A percentile compares a stretch with the other conserved stretches of the same genome.
Conservation (phyloP, 2,797 vertebrate genomes). For the Lophura swinhoii region DNA sequence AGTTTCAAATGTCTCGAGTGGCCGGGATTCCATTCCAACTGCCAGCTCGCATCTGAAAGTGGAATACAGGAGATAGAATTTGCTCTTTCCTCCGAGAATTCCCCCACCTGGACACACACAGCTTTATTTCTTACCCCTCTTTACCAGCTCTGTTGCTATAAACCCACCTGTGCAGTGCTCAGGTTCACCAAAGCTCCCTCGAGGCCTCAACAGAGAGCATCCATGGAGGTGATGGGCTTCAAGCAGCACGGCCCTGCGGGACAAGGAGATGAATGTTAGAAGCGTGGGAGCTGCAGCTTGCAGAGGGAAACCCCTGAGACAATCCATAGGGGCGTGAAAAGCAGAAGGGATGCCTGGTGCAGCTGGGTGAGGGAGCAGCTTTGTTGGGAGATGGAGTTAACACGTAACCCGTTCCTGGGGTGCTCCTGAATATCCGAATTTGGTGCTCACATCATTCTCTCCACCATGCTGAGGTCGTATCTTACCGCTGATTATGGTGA, state of each 20-base stretch:
- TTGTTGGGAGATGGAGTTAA: not conserved
- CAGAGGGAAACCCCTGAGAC: not conserved
- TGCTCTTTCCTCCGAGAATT: not conserved
- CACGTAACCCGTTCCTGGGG: not conserved
- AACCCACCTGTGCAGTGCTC: not conserved
- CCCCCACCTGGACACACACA: not conserved
- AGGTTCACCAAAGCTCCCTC: not conserved
- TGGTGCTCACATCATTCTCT: not conserved
- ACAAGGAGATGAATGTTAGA: not conserved
- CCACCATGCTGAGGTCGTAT: not conserved
- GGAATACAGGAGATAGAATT: not conserved
- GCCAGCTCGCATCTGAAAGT: not conserved
- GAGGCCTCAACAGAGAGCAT: not conserved
- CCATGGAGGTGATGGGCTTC: not conserved
- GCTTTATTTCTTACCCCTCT: not conserved
- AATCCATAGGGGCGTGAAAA: not conserved
- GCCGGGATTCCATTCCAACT: not conserved
- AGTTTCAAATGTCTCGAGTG: not conserved
- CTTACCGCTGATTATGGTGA: not conserved
- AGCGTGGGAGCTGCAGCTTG: not conserved
- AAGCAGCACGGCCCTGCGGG: not conserved
- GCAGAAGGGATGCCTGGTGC: fast-evolving
- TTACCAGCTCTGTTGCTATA: not conserved
- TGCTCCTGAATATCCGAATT: not conserved
- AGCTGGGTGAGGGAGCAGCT: not conserved